A percentile compares a stretch with the other conserved stretches of the same genome.
Evolutionary conservation across 2,797 vertebrate species (phyloP).

Genomic region (Forpus xanthops): DNA sequence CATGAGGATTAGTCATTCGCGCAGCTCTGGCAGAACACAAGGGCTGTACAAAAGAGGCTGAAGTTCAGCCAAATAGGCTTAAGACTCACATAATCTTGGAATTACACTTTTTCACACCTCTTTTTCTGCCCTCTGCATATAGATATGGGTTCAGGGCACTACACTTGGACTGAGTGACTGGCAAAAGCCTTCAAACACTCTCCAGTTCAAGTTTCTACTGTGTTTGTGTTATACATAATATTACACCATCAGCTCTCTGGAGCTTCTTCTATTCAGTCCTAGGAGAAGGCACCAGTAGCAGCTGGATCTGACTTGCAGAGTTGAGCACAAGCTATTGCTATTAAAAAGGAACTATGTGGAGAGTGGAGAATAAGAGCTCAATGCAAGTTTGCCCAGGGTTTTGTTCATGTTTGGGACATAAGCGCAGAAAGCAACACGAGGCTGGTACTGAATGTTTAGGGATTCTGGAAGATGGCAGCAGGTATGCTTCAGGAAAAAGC

Average conservation of each 20-base stretch:
- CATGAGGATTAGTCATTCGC: neutral
- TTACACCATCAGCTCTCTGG: neutral
- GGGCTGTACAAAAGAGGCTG: neutral
- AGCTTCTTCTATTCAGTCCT: neutral
- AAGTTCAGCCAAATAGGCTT: neutral
- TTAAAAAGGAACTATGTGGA: neutral
- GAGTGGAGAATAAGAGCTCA: neutral
- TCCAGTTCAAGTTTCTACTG: neutral
- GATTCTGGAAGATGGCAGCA: neutral
- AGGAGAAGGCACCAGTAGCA: neutral
- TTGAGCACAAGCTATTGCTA: neutral
- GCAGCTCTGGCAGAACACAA: neutral
- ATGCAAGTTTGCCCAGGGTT: neutral
- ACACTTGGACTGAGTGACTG: neutral
- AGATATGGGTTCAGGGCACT: neutral
- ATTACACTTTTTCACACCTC: neutral
- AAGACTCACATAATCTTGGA: neutral
- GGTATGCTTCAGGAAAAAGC: neutral
- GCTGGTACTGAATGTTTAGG: neutral
- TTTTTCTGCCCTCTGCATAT: neutral
- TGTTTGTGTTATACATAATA: neutral
- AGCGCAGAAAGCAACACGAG: neutral
- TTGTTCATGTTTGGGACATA: neutral
- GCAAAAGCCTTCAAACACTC: neutral
- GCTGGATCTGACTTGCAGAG: neutral